Evolutionary conservation across 2,113 vertebrate genomes (phyloP).

Genomic region (Callipepla squamata): DNA sequence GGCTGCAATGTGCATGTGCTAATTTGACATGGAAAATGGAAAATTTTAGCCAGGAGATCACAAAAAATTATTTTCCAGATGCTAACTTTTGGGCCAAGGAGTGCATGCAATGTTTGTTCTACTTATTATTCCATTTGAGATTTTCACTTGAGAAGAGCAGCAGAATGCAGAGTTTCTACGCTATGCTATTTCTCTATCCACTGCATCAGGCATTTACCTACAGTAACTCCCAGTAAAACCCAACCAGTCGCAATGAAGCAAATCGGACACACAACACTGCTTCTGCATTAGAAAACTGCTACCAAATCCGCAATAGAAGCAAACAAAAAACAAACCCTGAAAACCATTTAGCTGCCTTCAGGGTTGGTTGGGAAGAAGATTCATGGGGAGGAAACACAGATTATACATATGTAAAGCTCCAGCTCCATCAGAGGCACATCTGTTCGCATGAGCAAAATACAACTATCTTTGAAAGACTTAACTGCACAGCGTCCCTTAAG

Average conservation of each 20-base stretch:
- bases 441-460: background rate
- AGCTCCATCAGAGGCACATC: background rate
- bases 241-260: background rate
- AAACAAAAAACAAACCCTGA: rapidly evolving
- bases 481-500: background rate
- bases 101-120: background rate
- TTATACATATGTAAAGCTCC: background rate
- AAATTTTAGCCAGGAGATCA: background rate
- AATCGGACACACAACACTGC: background rate
- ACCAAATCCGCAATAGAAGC: rapidly evolving
- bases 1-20: conserved; percentile 11
- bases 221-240: background rate
- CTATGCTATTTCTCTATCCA: rapidly evolving
- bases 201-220: background rate
- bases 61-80: too few relatives aligned
- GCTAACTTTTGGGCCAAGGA: background rate
- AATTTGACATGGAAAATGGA: background rate
- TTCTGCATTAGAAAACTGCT: background rate
- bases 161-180: background rate
- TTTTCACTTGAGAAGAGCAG: background rate
- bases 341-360: background rate
- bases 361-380: background rate
- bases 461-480: background rate
- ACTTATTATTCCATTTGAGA: background rate
- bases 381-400: background rate